Conservation (phyloP, 2,888 invertebrate genomes). For the Steromphala cineraria region DNA sequence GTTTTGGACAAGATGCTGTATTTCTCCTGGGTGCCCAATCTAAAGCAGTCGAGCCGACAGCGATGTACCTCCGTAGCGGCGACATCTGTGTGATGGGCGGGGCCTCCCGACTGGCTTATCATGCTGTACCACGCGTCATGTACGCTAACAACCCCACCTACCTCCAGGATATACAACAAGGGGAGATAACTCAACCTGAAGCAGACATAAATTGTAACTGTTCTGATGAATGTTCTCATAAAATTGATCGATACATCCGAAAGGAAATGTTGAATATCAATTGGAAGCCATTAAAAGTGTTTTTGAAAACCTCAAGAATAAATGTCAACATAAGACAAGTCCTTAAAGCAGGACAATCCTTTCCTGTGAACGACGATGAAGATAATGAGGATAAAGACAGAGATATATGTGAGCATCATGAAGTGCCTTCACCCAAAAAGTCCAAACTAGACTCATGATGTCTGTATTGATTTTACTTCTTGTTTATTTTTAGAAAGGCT, state of each 20-base stretch:
- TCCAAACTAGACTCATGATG: not conserved
- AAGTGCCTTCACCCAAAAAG: not conserved
- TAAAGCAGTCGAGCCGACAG: constrained; percentile 75
- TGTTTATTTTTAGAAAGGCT: too few relatives aligned
- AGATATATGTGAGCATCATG: not conserved
- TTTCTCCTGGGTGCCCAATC: constrained; percentile 92
- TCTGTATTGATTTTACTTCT: not conserved
- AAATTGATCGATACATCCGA: constrained; percentile 41
- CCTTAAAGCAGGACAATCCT: constrained; percentile 75
- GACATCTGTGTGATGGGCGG: constrained; percentile 94
- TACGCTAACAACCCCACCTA: constrained; percentile 33
- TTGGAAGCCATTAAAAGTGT: constrained; percentile 75
- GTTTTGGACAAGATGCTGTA: constrained; percentile 96
- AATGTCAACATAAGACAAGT: constrained; percentile 97
- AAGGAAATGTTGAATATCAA: constrained; percentile 27
- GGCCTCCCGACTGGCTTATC: constrained; percentile 89
- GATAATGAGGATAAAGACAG: not conserved
- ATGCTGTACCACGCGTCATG: constrained; percentile 91
- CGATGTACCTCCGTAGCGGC: constrained; percentile 88
- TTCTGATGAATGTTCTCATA: constrained; percentile 29
- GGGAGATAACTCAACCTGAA: constrained; percentile 12
- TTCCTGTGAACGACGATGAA: not conserved
- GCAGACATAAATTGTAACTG: constrained; percentile 15
- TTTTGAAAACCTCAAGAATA: constrained; percentile 85
- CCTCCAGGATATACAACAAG: not conserved